phyloP scores from a whole-genome alignment of 1,140 invertebrate genomes.

The Drosophila repleta region DNA sequence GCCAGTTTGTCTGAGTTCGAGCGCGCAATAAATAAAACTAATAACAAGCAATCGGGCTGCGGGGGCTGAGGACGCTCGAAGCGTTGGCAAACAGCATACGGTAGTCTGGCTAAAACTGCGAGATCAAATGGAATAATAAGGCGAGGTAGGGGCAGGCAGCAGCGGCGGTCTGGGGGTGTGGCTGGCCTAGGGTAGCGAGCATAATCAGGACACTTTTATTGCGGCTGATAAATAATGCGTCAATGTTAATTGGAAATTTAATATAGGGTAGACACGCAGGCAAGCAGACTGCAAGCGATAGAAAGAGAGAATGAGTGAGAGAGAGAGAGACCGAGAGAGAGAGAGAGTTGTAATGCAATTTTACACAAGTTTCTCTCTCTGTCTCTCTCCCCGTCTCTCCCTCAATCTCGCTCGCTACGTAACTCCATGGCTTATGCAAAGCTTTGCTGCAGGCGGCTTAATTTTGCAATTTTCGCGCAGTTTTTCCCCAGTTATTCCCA shows the following conservation, averaged over 20 bases:
- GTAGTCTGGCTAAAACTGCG: conserved; percentile 29
- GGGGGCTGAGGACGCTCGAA: not conserved
- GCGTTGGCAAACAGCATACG: conserved; percentile 24
- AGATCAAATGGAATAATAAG: conserved; percentile 71
- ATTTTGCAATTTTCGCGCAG: not conserved
- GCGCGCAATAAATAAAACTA: conserved; percentile 73
- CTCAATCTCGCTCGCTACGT: not conserved
- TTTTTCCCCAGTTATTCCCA: not conserved
- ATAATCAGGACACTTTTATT: conserved; percentile 81
- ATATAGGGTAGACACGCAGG: conserved; percentile 41
- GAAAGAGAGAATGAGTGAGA: not conserved
- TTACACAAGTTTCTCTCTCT: conserved; percentile 17
- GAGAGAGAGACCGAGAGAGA: not conserved
- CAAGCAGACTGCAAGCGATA: not conserved
- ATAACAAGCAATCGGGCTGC: conserved; percentile 31
- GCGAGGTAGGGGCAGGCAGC: not conserved
- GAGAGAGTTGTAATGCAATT: conserved; percentile 18
- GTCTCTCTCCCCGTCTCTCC: no score
- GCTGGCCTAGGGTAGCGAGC: conserved; percentile 27
- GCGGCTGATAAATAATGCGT: conserved; percentile 78
- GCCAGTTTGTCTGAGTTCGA: not conserved
- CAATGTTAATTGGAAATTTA: conserved; percentile 81
- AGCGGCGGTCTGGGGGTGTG: not conserved
- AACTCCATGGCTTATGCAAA: not conserved
- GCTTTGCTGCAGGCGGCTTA: conserved; percentile 40